A percentile compares a stretch with the other conserved stretches of the same genome.
These are phyloP conservation scores for Platygyra sinensis DNA, from an alignment of 64 coral and sea anemone genomes.

Conservation along the genomic window DNA sequence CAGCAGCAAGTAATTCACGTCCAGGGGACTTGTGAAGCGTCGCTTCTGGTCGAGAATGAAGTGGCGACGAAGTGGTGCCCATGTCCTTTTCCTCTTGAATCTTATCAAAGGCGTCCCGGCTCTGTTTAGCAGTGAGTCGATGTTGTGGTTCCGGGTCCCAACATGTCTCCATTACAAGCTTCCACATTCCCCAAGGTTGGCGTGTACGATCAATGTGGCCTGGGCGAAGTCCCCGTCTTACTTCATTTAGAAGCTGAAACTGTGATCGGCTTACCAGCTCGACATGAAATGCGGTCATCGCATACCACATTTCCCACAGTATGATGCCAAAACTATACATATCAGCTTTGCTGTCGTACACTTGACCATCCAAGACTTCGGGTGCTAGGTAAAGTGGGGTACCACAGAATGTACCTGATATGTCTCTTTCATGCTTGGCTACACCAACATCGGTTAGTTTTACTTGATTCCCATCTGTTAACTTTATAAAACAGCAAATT, in stretches of 20 bases:
- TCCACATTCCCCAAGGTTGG: too few species aligned
- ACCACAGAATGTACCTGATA: slow-evolving; percentile 13
- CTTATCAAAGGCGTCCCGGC: not conserved
- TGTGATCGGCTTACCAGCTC: too few species aligned
- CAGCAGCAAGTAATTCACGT: not conserved
- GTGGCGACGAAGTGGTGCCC: too few species aligned
- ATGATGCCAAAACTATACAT: too few species aligned
- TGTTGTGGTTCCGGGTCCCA: not conserved
- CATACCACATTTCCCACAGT: too few species aligned
- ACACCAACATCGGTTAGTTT: slow-evolving; percentile 16
- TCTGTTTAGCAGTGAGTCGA: not conserved
- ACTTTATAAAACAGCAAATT: not conserved
- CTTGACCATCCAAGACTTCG: not conserved
- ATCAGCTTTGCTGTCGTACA: too few species aligned
- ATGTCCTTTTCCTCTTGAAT: not conserved
- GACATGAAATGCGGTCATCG: too few species aligned
- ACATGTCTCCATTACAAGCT: slow-evolving; percentile 11
- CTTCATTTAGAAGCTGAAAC: too few species aligned
- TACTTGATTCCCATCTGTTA: not conserved
- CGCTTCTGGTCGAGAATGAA: not conserved
- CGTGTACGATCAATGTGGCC: too few species aligned
- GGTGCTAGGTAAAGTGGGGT: slow-evolving; percentile 13
- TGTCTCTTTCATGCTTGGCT: not conserved
- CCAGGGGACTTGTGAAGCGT: not conserved
- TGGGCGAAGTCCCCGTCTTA: too few species aligned